Conservation (phyloP, 2,888 invertebrate species). For the Alloscopus bannaensis region DNA sequence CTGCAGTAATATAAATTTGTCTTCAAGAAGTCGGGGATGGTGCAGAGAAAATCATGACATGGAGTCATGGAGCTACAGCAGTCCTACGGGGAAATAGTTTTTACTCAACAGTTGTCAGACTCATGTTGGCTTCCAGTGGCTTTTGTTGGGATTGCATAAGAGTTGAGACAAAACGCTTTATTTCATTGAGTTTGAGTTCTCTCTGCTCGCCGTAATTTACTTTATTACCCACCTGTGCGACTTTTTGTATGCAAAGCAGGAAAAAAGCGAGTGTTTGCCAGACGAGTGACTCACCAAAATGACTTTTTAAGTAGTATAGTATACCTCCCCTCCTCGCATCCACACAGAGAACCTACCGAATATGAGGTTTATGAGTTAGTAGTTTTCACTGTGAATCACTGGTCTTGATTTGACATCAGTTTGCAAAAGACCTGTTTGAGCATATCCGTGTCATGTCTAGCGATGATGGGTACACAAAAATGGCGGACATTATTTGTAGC, state of each 20-base stretch:
- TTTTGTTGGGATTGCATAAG: conserved; percentile 58
- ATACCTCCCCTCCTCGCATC: too few relatives aligned
- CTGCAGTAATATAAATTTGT: too few relatives aligned
- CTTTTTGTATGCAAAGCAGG: conserved; percentile 9
- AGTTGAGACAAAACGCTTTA: conserved; percentile 11
- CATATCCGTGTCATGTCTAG: too few relatives aligned
- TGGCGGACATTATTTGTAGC: too few relatives aligned
- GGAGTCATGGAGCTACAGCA: neutral
- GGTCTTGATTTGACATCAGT: too few relatives aligned
- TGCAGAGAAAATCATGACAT: conserved; percentile 16
- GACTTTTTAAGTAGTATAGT: neutral
- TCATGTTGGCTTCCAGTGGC: conserved; percentile 58
- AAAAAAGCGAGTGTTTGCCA: neutral
- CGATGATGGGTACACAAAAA: too few relatives aligned
- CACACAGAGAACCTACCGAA: too few relatives aligned
- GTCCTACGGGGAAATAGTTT: neutral
- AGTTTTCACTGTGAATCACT: too few relatives aligned
- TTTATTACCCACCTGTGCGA: conserved; percentile 12
- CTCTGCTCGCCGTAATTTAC: conserved; percentile 23
- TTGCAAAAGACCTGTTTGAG: too few relatives aligned
- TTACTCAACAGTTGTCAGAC: conserved; percentile 57
- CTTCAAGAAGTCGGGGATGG: too few relatives aligned
- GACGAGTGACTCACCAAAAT: too few relatives aligned
- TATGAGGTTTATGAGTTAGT: too few relatives aligned
- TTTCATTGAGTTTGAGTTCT: conserved; percentile 12